phyloP scores from a whole-genome alignment of 2,888 invertebrate species.

The Pyrocoelia pectoralis region DNA sequence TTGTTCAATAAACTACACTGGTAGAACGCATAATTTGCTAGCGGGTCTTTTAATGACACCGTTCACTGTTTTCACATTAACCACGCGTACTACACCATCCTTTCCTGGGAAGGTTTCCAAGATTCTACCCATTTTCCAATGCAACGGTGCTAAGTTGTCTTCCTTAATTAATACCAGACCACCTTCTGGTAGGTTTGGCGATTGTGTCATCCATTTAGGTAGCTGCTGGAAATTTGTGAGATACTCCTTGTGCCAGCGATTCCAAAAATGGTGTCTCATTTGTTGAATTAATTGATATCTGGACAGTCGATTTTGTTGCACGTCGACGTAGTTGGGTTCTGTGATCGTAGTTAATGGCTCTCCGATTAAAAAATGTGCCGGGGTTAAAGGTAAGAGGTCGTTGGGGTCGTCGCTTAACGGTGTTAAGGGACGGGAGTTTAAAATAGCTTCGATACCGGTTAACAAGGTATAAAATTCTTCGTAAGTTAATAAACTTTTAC shows the following conservation, averaged over 20 bases:
- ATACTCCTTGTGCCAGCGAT: background rate
- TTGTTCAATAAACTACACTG: too few relatives aligned
- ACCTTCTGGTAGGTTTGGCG: background rate
- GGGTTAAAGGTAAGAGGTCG: background rate
- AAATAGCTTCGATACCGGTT: background rate
- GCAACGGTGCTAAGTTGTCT: background rate
- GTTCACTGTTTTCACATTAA: background rate
- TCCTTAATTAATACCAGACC: background rate
- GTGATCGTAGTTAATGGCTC: background rate
- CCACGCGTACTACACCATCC: background rate
- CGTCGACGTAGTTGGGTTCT: background rate
- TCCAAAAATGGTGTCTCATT: background rate
- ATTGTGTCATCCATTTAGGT: background rate
- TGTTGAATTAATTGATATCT: background rate
- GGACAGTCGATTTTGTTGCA: background rate
- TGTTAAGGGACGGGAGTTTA: background rate
- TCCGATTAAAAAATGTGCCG: background rate
- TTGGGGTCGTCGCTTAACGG: background rate
- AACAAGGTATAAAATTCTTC: background rate
- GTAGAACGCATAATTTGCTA: background rate
- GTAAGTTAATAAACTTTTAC: background rate
- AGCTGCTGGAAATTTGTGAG: background rate
- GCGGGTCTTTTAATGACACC: background rate
- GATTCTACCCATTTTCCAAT: background rate
- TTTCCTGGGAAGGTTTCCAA: background rate